Evolutionary conservation across 1,140 invertebrate genomes (phyloP), one percentile per base, ranked within the genome.

Genomic region (Bacillus rossius): DNA sequence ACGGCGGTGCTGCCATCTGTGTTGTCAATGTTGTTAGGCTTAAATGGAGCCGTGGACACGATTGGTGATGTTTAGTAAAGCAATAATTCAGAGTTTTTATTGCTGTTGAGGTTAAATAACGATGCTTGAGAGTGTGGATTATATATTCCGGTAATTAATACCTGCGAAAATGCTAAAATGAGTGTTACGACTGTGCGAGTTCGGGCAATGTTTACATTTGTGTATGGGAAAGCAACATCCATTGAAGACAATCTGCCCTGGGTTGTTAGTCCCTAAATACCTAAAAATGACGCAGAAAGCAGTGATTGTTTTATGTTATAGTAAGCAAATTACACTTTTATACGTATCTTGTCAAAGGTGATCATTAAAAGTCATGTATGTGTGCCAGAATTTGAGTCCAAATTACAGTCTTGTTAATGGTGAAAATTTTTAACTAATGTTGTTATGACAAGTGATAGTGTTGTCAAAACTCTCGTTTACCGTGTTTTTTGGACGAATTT

Each of bases 21-120:
- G 79, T 80, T 84, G 81, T 83, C 81, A 84, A 82, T 84, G 79
- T 82, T 83, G 81, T 82, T 81, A 73, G 73, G 71, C 72, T 73
- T 72, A 67, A 75, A 75, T 76, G 74, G 73, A 75, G 71, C 71
- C 72, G 73, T 76, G 75, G 74, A 73, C 71, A 75, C 38, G 40
- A 59, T 26, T 59, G 14, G 38, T 22, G 25, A 37, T 23, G 38
- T 53, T 42, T 17, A 40, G 49, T 52, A 22, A 25, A 20, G n/a
- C 22, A 20, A 17, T 16, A 51, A 50, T 29, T 29, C 49, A 10
- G 17, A n/a, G 16, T 57, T 57, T 57, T 57, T 10, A 34, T 34
- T 34, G 29, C 29, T 34, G 29, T 34, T 34, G 29, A 34, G 29
- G 29, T 34, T 34, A 34, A 34, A 34, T 34, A 7, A 34, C 29